Evolutionary conservation across 2,888 invertebrate genomes (phyloP).

Genomic region (Prenolepis imparis): DNA sequence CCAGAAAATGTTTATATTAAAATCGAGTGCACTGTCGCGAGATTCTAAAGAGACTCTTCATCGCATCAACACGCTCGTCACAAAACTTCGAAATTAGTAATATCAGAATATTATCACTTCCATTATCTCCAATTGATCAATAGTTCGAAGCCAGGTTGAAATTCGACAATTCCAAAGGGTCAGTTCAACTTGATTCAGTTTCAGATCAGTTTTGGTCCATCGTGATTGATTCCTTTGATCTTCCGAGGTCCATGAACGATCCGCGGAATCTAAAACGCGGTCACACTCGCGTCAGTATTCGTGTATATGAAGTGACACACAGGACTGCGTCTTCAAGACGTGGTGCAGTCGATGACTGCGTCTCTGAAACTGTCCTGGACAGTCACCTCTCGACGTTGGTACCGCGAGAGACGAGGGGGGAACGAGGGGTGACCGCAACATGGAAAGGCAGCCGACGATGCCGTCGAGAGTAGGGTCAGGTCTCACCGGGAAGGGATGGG

Average conservation of each 20-base stretch:
- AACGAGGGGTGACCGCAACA: constrained; percentile 46
- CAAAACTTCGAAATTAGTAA: constrained; percentile 24
- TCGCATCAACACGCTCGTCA: background rate
- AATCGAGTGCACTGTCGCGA: background rate
- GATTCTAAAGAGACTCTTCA: background rate
- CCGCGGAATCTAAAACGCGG: background rate
- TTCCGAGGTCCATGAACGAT: background rate
- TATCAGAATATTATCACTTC: constrained; percentile 17
- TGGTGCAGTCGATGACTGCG: constrained; percentile 85
- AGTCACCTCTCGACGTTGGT: constrained; percentile 79
- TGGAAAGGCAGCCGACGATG: constrained; percentile 43
- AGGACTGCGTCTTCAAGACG: constrained; percentile 74
- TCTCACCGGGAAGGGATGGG: constrained; percentile 53
- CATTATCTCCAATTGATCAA: background rate
- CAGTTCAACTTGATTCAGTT: background rate
- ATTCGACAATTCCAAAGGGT: background rate
- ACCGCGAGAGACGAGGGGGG: constrained; percentile 12
- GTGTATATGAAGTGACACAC: constrained; percentile 30
- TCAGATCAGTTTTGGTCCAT: background rate
- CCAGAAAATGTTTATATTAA: background rate
- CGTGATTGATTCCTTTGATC: background rate
- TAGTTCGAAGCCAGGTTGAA: background rate
- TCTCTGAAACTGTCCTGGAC: constrained; percentile 84
- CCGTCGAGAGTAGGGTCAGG: constrained; percentile 64
- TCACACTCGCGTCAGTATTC: constrained; percentile 30